Conservation (phyloP, 2,888 invertebrate species). For the Andricus quercusramuli region DNA sequence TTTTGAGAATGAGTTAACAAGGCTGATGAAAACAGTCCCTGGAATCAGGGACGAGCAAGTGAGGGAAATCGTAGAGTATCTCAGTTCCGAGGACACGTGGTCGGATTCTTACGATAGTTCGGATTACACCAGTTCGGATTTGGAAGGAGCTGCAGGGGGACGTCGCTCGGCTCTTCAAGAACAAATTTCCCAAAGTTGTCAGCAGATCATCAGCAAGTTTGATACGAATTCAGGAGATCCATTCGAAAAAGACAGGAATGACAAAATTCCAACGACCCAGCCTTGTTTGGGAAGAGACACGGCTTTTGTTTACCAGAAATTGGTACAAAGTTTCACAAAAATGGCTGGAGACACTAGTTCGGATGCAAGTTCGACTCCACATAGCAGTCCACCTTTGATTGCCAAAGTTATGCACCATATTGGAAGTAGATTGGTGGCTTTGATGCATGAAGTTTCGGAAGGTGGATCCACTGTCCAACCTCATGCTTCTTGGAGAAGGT, state of each 20-base stretch:
- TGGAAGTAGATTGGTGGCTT: constrained; percentile 90
- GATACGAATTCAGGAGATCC: constrained; percentile 79
- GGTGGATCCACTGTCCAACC: constrained; percentile 80
- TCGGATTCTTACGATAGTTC: constrained; percentile 96
- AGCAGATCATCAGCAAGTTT: constrained; percentile 93
- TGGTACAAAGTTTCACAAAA: constrained; percentile 91
- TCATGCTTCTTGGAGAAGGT: constrained; percentile 83
- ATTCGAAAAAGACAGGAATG: constrained; percentile 52
- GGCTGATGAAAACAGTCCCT: constrained; percentile 95
- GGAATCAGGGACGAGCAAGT: constrained; percentile 95
- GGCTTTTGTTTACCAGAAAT: constrained; percentile 91
- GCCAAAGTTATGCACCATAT: constrained; percentile 96
- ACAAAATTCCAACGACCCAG: constrained; percentile 72
- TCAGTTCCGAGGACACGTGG: constrained; percentile 96
- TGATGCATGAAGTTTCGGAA: constrained; percentile 95
- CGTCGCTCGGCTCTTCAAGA: constrained; percentile 87
- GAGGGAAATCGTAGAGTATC: constrained; percentile 93
- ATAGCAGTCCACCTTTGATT: constrained; percentile 90
- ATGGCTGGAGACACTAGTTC: constrained; percentile 83
- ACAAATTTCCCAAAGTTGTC: constrained; percentile 93
- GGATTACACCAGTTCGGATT: constrained; percentile 93
- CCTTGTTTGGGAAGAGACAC: constrained; percentile 84
- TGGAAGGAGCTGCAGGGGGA: constrained; percentile 84
- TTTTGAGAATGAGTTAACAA: constrained; percentile 93
- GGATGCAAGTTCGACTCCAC: constrained; percentile 81